phyloP scores from a whole-genome alignment of 2,113 vertebrate genomes.

The Elachura formosa region DNA sequence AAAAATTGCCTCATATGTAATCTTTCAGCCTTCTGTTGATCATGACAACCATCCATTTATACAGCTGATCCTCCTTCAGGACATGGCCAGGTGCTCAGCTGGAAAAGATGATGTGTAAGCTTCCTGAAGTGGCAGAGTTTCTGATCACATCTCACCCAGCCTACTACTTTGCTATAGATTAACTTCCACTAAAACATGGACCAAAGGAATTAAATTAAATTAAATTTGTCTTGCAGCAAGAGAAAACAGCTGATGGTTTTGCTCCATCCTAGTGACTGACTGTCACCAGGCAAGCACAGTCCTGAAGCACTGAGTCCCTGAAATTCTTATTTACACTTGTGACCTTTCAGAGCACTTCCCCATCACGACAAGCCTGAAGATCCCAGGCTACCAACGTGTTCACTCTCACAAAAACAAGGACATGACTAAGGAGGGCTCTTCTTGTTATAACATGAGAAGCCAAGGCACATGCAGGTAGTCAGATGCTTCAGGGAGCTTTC shows the following conservation, averaged over 20 bases:
- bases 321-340: neutral
- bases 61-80: neutral
- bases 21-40: neutral
- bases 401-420: neutral
- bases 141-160: neutral
- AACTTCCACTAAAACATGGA: neutral
- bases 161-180: neutral
- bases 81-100: rapidly evolving
- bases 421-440: neutral
- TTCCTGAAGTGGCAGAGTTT: neutral
- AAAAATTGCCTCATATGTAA: neutral
- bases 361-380: neutral
- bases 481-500: neutral
- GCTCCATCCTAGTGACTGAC: neutral
- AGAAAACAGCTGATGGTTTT: neutral
- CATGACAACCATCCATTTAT: neutral
- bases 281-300: neutral
- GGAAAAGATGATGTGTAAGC: neutral
- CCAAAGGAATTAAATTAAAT: neutral
- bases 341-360: neutral
- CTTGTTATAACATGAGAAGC: neutral
- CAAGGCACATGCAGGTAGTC: rapidly evolving
- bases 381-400: neutral
- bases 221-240: neutral
- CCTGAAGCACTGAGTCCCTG: neutral